phyloP scores from a whole-genome alignment of 2,113 vertebrate genomes.

The Python bivittatus region DNA sequence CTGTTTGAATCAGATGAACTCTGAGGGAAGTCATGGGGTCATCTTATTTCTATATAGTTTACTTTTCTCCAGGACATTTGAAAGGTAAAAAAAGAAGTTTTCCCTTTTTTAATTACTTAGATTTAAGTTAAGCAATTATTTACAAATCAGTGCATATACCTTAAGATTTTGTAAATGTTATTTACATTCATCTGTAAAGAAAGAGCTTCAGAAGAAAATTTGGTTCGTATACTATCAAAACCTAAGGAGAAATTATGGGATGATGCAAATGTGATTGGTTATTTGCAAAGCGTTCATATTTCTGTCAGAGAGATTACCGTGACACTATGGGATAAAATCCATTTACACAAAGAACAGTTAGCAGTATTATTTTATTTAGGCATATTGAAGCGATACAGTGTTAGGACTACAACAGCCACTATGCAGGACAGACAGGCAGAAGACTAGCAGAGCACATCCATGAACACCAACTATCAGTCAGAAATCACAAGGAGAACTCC shows the following conservation, averaged over 20 bases:
- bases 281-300: neutral
- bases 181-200: neutral
- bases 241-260: neutral
- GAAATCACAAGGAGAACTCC: too few species aligned
- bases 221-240: neutral
- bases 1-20: constrained; percentile 74
- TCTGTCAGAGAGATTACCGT: neutral
- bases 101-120: neutral
- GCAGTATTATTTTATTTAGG: neutral
- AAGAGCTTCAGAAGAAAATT: neutral
- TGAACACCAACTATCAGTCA: too few species aligned
- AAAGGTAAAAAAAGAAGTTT: constrained; percentile 73
- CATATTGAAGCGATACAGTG: neutral
- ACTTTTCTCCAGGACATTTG: constrained; percentile 82
- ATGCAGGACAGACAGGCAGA: too few species aligned
- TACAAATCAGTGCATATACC: neutral
- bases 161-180: accelerated
- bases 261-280: neutral
- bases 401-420: too few species aligned
- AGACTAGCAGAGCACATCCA: too few species aligned
- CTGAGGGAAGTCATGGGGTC: constrained; percentile 80
- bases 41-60: constrained; percentile 89
- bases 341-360: accelerated
- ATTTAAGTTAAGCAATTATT: neutral
- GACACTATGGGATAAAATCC: neutral